phyloP scores from a whole-genome alignment of 2,797 vertebrate genomes.

The Limosa lapponica region DNA sequence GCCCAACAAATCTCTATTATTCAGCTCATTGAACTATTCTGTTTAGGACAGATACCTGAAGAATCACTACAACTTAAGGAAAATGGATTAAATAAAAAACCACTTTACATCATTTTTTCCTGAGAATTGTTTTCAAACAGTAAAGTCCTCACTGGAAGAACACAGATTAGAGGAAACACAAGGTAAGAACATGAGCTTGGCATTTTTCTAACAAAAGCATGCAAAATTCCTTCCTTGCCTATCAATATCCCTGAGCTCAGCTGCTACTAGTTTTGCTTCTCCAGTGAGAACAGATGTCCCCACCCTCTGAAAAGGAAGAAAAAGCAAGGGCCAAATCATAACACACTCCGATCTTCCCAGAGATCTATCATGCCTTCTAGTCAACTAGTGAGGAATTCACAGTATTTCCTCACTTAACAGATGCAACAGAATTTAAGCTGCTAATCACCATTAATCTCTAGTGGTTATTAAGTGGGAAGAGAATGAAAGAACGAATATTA shows the following conservation, averaged over 20 bases:
- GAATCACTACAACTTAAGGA: not conserved
- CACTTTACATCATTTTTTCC: not conserved
- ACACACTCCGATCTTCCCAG: not conserved
- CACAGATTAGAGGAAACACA: not conserved
- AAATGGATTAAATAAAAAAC: not conserved
- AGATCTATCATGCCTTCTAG: not conserved
- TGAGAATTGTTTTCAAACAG: not conserved
- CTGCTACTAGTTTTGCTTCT: not conserved
- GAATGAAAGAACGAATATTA: slow-evolving; percentile 41
- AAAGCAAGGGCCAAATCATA: not conserved
- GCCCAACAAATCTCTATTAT: not conserved
- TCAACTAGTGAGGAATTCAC: not conserved
- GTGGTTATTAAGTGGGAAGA: not conserved
- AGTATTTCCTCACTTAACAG: not conserved
- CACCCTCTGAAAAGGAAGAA: not conserved
- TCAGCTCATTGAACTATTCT: not conserved
- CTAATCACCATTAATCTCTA: not conserved
- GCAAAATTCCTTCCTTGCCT: not conserved
- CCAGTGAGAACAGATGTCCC: not conserved
- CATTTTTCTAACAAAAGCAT: not conserved
- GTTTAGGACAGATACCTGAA: not conserved
- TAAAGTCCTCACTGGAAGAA: not conserved
- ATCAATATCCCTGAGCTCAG: not conserved
- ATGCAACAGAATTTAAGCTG: not conserved
- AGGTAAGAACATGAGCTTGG: not conserved